Conservation (phyloP, 2,113 vertebrate species). For the Herpailurus yagouaroundi region DNA sequence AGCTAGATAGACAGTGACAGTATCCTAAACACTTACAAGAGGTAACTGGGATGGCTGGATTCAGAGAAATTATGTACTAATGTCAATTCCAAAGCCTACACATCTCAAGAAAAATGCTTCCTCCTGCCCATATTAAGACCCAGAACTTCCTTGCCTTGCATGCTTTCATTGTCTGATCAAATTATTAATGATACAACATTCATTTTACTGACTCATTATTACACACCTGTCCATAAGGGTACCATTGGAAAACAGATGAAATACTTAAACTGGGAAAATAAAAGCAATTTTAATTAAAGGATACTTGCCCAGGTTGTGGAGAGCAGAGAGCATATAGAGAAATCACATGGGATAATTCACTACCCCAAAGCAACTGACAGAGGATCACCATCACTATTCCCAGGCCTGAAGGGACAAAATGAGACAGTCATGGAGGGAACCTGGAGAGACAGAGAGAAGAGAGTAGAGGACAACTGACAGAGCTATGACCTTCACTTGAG, state of each 20-base stretch:
- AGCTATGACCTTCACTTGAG: background rate
- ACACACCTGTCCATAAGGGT: background rate
- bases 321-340: background rate
- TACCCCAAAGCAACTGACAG: background rate
- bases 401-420: background rate
- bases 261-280: slow-evolving; percentile 29
- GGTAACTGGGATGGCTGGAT: background rate
- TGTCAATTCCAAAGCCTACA: background rate
- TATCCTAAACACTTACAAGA: background rate
- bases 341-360: background rate
- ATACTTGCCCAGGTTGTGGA: background rate
- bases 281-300: slow-evolving; percentile 42
- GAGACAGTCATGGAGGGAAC: background rate
- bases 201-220: background rate
- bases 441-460: background rate
- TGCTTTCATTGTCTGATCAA: background rate
- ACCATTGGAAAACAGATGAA: slow-evolving; percentile 17
- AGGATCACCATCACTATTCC: background rate
- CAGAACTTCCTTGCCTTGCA: background rate
- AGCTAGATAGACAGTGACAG: background rate
- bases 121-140: background rate
- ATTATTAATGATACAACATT: background rate
- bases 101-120: background rate
- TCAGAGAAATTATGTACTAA: background rate
- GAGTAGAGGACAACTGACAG: rapidly evolving